Conservation (phyloP, 2,113 vertebrate species). For the Taurulus bubalis region DNA sequence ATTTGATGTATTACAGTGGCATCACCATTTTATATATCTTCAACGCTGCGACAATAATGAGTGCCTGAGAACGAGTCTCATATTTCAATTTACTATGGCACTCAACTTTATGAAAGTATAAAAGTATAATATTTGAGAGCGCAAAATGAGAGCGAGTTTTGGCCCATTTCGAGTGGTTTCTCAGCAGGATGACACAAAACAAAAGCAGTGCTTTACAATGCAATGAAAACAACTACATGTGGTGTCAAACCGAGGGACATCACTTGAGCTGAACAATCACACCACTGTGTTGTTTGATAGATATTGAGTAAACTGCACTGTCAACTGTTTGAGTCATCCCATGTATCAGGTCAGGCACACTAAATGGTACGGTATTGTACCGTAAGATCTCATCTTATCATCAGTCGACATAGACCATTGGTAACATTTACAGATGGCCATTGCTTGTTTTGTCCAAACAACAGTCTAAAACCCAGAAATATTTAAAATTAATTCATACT, state of each 20-base stretch:
- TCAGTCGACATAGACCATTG: neutral
- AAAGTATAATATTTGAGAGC: conserved; percentile 24
- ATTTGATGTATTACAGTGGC: conserved; percentile 55
- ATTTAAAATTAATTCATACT: neutral
- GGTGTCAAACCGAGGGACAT: conserved; percentile 25
- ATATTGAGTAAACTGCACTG: conserved; percentile 33
- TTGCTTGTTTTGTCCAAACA: neutral
- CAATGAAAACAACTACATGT: conserved; percentile 21
- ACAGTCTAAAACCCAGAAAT: neutral
- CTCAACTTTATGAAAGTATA: conserved; percentile 44
- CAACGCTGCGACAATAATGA: conserved; percentile 26
- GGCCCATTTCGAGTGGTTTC: conserved; percentile 40
- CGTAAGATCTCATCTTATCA: neutral
- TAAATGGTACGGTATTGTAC: neutral
- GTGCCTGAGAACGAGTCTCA: conserved; percentile 23
- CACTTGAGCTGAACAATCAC: conserved; percentile 32
- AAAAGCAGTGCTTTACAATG: conserved; percentile 10
- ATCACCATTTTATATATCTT: conserved; percentile 52
- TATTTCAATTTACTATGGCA: conserved; percentile 34
- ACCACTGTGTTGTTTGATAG: conserved; percentile 19
- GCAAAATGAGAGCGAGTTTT: conserved; percentile 36
- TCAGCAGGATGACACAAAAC: conserved; percentile 29
- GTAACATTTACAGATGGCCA: conserved; percentile 5
- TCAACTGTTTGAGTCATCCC: conserved; percentile 28
- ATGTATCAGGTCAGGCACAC: conserved; percentile 9